phyloP scores from a whole-genome alignment of 2,797 vertebrate genomes.

The Aplochiton taeniatus region DNA sequence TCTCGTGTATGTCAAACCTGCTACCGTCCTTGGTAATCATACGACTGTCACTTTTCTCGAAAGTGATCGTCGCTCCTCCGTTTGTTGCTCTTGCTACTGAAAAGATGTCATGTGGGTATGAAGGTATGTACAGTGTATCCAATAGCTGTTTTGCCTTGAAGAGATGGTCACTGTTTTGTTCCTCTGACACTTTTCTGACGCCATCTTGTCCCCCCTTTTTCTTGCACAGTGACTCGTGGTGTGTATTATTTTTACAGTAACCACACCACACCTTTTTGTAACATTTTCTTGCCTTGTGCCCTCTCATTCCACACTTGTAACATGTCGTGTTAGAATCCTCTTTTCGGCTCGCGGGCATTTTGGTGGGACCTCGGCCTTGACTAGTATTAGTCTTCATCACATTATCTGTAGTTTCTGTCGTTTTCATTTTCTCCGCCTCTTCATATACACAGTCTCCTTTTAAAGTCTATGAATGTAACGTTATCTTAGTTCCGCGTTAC shows the following conservation, averaged over 20 bases:
- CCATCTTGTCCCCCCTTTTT: slow-evolving; percentile 17
- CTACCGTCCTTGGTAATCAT: slow-evolving; percentile 27
- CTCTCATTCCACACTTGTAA: not conserved
- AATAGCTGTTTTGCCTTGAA: slow-evolving; percentile 6
- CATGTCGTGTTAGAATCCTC: not conserved
- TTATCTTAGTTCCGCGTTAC: slow-evolving; percentile 33
- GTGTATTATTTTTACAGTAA: slow-evolving; percentile 12
- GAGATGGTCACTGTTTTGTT: not conserved
- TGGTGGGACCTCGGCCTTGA: not conserved
- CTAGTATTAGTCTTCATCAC: slow-evolving; percentile 18
- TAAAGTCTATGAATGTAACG: slow-evolving; percentile 37
- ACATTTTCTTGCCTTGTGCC: not conserved
- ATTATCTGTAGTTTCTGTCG: not conserved
- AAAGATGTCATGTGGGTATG: slow-evolving; percentile 15
- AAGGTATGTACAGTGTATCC: slow-evolving; percentile 15
- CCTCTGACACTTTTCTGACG: slow-evolving; percentile 8
- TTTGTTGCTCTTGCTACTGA: slow-evolving; percentile 12
- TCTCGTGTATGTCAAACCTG: slow-evolving; percentile 38
- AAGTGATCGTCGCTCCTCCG: slow-evolving; percentile 10
- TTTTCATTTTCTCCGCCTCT: slow-evolving; percentile 8
- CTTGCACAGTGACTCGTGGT: slow-evolving; percentile 14
- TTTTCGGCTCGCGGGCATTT: not conserved
- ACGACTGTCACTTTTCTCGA: slow-evolving; percentile 1
- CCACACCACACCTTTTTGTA: not conserved
- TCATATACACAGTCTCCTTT: slow-evolving; percentile 36